A percentile compares a stretch with the other conserved stretches of the same genome.
Conservation (phyloP, 2,797 vertebrate species). For the Percopsis omiscomaycus region DNA sequence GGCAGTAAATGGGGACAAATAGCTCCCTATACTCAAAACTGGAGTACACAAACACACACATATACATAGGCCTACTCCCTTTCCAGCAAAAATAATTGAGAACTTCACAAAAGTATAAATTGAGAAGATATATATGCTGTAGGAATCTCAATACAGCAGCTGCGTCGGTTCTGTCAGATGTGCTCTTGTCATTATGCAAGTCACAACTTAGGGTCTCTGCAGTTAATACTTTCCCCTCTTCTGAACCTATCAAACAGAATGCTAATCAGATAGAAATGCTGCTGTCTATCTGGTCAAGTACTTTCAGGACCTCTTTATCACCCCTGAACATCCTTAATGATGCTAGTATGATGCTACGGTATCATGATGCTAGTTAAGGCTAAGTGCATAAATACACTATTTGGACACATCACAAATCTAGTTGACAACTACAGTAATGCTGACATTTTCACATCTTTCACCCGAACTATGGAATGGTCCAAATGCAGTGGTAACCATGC, state of each 20-base stretch:
- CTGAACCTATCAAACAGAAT: slow-evolving; percentile 52
- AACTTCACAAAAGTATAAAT: slow-evolving; percentile 50
- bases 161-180: slow-evolving; percentile 43
- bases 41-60: background rate
- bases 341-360: too few species aligned
- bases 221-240: slow-evolving; percentile 51
- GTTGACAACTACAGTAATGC: too few species aligned
- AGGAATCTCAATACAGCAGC: slow-evolving; percentile 47
- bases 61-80: background rate
- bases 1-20: too few species aligned
- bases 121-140: slow-evolving; percentile 31
- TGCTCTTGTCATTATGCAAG: slow-evolving; percentile 54
- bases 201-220: slow-evolving; percentile 54
- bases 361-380: too few species aligned
- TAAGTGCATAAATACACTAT: too few species aligned
- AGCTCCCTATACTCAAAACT: too few species aligned
- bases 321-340: too few species aligned
- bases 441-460: background rate
- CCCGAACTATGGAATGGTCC: background rate
- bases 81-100: background rate
- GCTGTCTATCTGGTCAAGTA: slow-evolving; percentile 3
- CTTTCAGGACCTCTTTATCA: too few species aligned
- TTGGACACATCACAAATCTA: background rate
- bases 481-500: background rate
- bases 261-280: slow-evolving; percentile 51